Conservation (phyloP, 2,888 invertebrate species). For the Dicyrtoma fusca region DNA sequence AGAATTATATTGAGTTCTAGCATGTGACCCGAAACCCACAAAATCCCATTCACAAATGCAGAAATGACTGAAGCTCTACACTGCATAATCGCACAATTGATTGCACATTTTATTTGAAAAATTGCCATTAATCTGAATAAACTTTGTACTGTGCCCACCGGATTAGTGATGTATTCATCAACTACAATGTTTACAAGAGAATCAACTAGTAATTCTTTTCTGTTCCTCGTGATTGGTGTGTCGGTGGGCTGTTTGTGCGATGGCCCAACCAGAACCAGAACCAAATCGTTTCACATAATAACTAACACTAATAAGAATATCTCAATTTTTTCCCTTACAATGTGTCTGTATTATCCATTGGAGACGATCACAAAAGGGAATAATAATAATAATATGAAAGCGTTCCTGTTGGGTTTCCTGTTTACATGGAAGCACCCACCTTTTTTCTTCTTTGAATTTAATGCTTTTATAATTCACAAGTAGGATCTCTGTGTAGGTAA, state of each 20-base stretch:
- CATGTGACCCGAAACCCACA: no score
- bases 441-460: background rate
- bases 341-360: background rate
- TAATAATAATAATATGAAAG: background rate
- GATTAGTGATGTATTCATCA: no score
- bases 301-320: constrained; percentile 7
- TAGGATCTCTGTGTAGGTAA: background rate
- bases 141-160: no score
- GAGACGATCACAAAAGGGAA: background rate
- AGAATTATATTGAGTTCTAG: no score
- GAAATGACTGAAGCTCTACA: no score
- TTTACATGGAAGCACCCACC: background rate
- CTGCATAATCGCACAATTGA: no score
- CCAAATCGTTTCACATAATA: no score
- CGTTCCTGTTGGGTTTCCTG: background rate
- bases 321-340: constrained; percentile 2
- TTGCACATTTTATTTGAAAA: no score
- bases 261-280: no score
- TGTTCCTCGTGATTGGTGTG: background rate
- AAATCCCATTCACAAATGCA: no score
- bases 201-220: background rate
- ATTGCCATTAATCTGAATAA: no score
- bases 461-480: background rate
- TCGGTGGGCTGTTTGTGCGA: no score
- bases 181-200: background rate